These are phyloP conservation scores for Anguilla pacifica DNA, from an alignment of 2,797 vertebrate genomes.

Conservation along the genomic window DNA sequence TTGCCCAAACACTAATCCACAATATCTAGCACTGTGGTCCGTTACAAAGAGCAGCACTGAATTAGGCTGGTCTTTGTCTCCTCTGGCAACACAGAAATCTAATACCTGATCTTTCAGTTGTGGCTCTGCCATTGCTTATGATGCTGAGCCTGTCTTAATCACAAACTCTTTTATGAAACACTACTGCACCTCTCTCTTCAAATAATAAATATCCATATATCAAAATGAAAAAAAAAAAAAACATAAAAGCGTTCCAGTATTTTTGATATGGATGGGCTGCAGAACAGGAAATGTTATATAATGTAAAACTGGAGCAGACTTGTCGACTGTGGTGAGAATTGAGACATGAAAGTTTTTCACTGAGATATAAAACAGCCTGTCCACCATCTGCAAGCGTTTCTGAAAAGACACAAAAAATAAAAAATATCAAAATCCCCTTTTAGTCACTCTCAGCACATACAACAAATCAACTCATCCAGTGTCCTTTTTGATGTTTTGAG, in stretches of 20 bases:
- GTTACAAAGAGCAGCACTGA: neutral
- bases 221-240: neutral
- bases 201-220: neutral
- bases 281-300: neutral
- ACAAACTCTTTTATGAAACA: neutral
- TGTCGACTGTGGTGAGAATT: neutral
- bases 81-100: constrained; percentile 12
- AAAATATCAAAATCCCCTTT: neutral
- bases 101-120: constrained; percentile 16
- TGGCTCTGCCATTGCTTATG: constrained; percentile 7
- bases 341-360: neutral
- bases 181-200: neutral
- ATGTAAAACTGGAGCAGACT: neutral
- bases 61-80: neutral
- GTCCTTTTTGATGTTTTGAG: neutral
- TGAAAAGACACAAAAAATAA: neutral
- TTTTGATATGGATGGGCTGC: neutral
- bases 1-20: neutral
- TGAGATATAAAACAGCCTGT: neutral
- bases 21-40: neutral
- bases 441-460: neutral
- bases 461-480: too few relatives aligned
- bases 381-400: neutral
- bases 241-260: neutral
- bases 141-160: neutral